Conservation (phyloP, 2,113 vertebrate genomes). For the Chionodraco myersi region DNA sequence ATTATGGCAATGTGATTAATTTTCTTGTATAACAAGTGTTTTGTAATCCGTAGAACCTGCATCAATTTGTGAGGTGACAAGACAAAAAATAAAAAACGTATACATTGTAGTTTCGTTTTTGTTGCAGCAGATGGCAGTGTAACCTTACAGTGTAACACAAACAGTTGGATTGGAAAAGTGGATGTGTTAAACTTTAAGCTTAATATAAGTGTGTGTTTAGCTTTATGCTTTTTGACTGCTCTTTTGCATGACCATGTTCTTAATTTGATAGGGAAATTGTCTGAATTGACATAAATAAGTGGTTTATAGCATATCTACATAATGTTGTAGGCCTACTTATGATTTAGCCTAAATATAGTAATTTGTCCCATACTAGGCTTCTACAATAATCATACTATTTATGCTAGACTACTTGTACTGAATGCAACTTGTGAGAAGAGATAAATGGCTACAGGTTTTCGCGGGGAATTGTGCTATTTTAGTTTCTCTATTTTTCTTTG, state of each 20-base stretch:
- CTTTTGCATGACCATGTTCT: background rate
- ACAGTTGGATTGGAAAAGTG: background rate
- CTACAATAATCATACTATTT: no score
- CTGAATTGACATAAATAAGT: background rate
- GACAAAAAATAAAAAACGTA: constrained; percentile 5
- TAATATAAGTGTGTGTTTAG: background rate
- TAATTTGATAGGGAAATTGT: background rate
- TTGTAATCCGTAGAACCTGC: background rate
- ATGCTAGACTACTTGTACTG: no score
- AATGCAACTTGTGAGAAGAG: no score
- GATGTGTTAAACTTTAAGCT: no score
- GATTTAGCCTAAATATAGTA: no score
- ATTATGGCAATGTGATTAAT: background rate
- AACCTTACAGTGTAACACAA: background rate
- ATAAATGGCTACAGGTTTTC: background rate
- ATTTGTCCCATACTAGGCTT: no score
- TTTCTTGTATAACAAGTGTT: background rate
- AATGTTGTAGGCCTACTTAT: background rate
- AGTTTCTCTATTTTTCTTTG: background rate
- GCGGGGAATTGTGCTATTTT: background rate
- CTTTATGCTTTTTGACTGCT: background rate
- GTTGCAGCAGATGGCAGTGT: constrained; percentile 50
- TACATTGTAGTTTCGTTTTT: constrained; percentile 5
- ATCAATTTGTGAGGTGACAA: constrained; percentile 21
- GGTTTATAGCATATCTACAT: no score